Evolutionary conservation across 2,797 vertebrate species (phyloP).

Genomic region (Loris lydekkerianus): DNA sequence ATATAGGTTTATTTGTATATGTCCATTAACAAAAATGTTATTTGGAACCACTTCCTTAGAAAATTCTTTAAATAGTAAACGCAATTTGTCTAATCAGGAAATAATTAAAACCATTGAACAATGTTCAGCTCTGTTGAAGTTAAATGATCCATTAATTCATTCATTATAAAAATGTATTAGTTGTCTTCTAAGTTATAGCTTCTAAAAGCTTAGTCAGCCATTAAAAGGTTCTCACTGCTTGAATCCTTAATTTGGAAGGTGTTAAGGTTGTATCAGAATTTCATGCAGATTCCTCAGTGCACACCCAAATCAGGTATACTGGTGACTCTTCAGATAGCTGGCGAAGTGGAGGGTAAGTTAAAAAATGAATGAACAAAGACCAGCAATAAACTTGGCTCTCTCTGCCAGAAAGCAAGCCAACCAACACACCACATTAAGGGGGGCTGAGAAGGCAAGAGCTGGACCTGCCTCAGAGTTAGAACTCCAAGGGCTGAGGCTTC

Average conservation of each 20-base stretch:
- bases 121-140: not conserved
- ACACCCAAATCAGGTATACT: not conserved
- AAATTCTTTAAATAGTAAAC: constrained; percentile 37
- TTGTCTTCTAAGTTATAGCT: constrained; percentile 6
- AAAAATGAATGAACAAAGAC: not conserved
- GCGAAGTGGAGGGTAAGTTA: not conserved
- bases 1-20: not conserved
- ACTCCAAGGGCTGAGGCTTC: not conserved
- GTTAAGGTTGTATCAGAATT: not conserved
- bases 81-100: not conserved
- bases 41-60: constrained; percentile 11
- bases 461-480: not conserved
- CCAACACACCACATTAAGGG: not conserved
- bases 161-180: not conserved
- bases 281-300: not conserved
- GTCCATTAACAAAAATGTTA: not conserved
- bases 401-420: not conserved
- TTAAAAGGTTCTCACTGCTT: constrained; percentile 21
- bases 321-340: not conserved
- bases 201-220: not conserved
- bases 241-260: constrained; percentile 10
- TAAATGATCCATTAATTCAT: constrained; percentile 51
- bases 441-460: not conserved
- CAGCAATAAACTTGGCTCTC: not conserved
- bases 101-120: constrained; percentile 14